phyloP scores from a whole-genome alignment of 2,888 invertebrate species.

The Drosophila mulleri region DNA sequence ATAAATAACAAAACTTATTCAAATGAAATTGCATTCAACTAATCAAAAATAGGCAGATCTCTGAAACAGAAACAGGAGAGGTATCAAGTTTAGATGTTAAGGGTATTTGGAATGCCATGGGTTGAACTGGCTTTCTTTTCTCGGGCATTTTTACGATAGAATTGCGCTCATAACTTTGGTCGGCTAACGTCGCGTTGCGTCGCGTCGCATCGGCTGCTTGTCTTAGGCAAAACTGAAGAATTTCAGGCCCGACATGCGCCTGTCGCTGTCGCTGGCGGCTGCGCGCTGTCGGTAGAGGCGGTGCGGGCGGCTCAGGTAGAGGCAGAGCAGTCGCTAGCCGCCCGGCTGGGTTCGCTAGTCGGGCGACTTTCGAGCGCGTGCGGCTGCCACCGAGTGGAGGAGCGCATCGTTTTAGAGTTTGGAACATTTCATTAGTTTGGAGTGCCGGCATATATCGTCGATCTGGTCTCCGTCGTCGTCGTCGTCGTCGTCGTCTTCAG shows the following conservation, averaged over 20 bases:
- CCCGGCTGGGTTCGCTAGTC: conserved; percentile 36
- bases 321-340: background rate
- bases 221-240: conserved; percentile 70
- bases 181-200: conserved; percentile 39
- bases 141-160: conserved; percentile 78
- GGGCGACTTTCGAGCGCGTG: conserved; percentile 59
- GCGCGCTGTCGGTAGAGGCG: conserved; percentile 6
- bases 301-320: background rate
- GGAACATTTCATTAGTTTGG: conserved; percentile 82
- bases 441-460: conserved; percentile 78
- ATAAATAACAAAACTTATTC: too few species aligned
- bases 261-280: conserved; percentile 58
- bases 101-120: conserved; percentile 29
- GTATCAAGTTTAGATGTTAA: background rate
- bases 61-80: too few species aligned
- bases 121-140: conserved; percentile 41
- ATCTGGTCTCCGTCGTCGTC: conserved; percentile 38
- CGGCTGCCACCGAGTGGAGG: conserved; percentile 42
- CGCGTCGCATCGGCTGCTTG: conserved; percentile 56
- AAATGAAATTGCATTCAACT: too few species aligned
- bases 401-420: conserved; percentile 67
- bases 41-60: too few species aligned
- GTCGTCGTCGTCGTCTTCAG: conserved; percentile 23
- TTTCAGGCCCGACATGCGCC: conserved; percentile 71
- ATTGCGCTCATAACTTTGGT: conserved; percentile 79